phyloP scores from a whole-genome alignment of 1,140 invertebrate species.

The Lordiphosa stackelbergi region DNA sequence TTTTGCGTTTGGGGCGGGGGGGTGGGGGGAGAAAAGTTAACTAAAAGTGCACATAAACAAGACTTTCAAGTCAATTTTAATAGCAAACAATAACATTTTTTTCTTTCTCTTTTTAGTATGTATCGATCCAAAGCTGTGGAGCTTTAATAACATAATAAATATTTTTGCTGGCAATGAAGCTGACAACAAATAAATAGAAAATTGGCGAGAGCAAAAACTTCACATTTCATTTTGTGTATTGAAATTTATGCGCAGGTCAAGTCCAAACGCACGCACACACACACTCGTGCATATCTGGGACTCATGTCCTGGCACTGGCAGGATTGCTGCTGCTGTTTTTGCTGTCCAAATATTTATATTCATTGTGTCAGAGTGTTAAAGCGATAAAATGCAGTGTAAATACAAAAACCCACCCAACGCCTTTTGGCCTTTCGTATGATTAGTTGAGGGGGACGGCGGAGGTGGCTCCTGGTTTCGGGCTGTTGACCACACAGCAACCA shows the following conservation, averaged over 20 bases:
- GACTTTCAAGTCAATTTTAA: constrained; percentile 64
- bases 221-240: constrained; percentile 62
- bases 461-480: constrained; percentile 36
- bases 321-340: constrained; percentile 64
- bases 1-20: constrained; percentile 32
- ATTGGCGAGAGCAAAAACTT: constrained; percentile 38
- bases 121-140: constrained; percentile 26
- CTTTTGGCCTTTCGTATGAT: constrained; percentile 43
- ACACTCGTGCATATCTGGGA: constrained; percentile 45
- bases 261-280: constrained; percentile 33
- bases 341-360: constrained; percentile 75
- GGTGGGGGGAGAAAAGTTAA: constrained; percentile 44
- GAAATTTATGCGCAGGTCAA: constrained; percentile 72
- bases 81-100: constrained; percentile 37
- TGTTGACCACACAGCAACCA: constrained; percentile 70
- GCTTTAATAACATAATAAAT: constrained; percentile 18
- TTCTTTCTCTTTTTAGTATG: constrained; percentile 16
- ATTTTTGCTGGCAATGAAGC: constrained; percentile 20
- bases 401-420: constrained; percentile 39
- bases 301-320: constrained; percentile 41
- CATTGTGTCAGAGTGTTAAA: constrained; percentile 75
- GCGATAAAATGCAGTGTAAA: constrained; percentile 75
- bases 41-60: constrained; percentile 70
- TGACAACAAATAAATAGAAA: constrained; percentile 34
- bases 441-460: constrained; percentile 27